phyloP scores from a whole-genome alignment of 2,113 vertebrate species.

The Salvelinus namaycush region DNA sequence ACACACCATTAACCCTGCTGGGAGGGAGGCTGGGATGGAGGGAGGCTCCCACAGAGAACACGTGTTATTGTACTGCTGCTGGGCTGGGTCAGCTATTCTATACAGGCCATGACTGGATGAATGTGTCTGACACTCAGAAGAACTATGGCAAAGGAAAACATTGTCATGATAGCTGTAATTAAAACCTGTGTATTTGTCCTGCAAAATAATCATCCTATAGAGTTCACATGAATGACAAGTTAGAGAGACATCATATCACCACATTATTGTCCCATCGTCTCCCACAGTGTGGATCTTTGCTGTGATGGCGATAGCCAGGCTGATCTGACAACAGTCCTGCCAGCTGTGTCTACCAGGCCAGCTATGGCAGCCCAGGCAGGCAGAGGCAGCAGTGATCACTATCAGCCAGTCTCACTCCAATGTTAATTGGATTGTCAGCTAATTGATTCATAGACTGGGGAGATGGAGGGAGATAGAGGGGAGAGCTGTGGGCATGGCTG shows the following conservation, averaged over 20 bases:
- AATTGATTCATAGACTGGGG: constrained; percentile 60
- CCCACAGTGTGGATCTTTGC: neutral
- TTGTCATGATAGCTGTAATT: too few relatives aligned
- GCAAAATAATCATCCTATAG: neutral
- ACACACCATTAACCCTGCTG: constrained; percentile 21
- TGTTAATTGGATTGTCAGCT: constrained; percentile 68
- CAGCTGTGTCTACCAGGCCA: neutral
- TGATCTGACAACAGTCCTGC: neutral
- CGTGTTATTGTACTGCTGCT: neutral
- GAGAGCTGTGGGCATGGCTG: constrained; percentile 22
- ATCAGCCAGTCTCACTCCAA: constrained; percentile 7
- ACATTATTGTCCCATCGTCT: neutral
- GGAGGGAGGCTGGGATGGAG: too few relatives aligned
- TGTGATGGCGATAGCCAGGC: neutral
- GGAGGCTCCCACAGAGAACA: too few relatives aligned
- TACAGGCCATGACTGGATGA: neutral
- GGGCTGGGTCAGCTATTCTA: neutral
- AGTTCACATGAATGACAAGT: neutral
- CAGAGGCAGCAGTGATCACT: neutral
- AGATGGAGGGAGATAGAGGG: constrained; percentile 9
- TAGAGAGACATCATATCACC: neutral
- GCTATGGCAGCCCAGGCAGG: neutral
- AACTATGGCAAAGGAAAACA: neutral
- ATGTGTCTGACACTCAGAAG: neutral
- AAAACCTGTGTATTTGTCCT: neutral